Evolutionary conservation across 1,140 invertebrate species (phyloP), one percentile per base, ranked within the genome.

Genomic region (Drosophila pseudoananassae): DNA sequence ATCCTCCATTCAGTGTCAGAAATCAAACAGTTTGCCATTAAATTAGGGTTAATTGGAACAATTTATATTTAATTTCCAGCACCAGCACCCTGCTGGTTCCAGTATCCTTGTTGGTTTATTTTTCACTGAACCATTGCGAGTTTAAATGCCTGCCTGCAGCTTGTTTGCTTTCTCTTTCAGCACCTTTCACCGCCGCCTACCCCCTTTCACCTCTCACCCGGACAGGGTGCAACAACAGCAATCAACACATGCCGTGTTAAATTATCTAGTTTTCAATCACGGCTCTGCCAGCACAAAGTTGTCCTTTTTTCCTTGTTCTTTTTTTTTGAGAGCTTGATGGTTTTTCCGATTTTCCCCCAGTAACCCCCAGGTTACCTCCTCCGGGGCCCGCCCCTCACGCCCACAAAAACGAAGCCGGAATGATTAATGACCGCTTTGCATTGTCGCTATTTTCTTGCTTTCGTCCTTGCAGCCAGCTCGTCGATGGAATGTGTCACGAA

Each of bases 391-490:
- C 25, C 1, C 46, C 45, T 25, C 50, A n/a, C 31, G 53, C 25
- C 47, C 9, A 17, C 61, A 68, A 46, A 60, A 36, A 69, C 60
- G 55, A 73, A 43, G 59, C 43, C 60, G 54, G 73, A 82, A 87
- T 87, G 82, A 87, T 87, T 87, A 87, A 87, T 87, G 82, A 87
- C 82, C 83, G 56, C 59, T 82, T 87, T 81, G 73, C 78, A 63
- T 56, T 71, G 63, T 50, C 51, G 59, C 53, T 77, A 53, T 54
- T 76, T 77, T 46, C 52, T 36, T 69, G 33, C n/a, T 31, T 12
- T 56, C 65, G 61, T 55, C 51, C 40, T 69, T 54, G 63, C 65
- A 47, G 61, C 40, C 47, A 56, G 56, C 65, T 45, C 47, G 66
- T 70, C 66, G 66, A 70, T 69, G 65, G 74, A 65, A 73, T 51